Evolutionary conservation across 2,888 invertebrate genomes (phyloP).

Genomic region (Phengaris alcon): DNA sequence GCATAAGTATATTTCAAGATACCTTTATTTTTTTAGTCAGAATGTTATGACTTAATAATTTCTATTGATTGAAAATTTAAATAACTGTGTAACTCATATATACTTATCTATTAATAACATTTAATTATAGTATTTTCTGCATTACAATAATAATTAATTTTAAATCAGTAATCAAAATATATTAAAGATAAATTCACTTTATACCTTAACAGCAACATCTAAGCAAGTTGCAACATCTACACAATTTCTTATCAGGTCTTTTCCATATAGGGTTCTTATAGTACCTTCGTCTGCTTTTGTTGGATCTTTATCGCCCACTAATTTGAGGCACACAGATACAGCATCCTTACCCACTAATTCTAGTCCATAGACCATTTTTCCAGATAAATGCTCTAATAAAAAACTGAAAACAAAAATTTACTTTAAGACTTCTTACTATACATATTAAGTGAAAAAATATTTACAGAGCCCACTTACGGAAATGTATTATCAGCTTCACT

Average conservation of each 20-base stretch:
- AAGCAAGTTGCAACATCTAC: conserved; percentile 82
- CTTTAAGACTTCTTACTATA: not conserved
- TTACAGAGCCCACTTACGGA: conserved; percentile 71
- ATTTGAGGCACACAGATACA: conserved; percentile 76
- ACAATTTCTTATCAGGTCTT: conserved; percentile 83
- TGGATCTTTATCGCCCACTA: conserved; percentile 83
- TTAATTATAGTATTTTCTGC: too few species aligned
- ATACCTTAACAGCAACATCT: conserved; percentile 75
- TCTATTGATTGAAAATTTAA: too few species aligned
- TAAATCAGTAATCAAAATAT: not conserved
- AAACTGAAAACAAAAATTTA: conserved; percentile 58
- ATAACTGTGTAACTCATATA: too few species aligned
- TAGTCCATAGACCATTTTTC: conserved; percentile 84
- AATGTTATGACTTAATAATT: not conserved
- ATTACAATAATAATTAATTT: not conserved
- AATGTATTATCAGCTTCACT: conserved; percentile 70
- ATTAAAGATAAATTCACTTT: conserved; percentile 35
- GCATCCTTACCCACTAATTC: conserved; percentile 87
- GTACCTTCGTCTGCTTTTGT: conserved; percentile 80
- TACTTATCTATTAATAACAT: too few species aligned
- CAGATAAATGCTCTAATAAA: conserved; percentile 81
- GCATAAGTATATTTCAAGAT: not conserved
- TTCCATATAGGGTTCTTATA: conserved; percentile 83
- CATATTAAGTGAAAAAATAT: not conserved
- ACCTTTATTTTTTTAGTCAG: not conserved